Conservation (phyloP, 2,888 invertebrate species). For the Nephrocerus scutellatus region DNA sequence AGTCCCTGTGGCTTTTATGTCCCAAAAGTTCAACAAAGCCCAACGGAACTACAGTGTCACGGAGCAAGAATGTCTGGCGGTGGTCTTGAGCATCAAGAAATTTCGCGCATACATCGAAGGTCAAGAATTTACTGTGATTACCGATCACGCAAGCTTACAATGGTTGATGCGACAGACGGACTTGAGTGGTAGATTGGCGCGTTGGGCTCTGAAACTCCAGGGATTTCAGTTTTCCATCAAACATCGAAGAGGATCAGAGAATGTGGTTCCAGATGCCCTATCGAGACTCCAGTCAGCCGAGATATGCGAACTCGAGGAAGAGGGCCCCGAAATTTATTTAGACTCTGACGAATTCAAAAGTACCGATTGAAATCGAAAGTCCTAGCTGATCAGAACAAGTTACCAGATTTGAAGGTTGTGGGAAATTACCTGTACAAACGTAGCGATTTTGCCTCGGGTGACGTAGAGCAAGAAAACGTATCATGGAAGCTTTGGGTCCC, state of each 20-base stretch:
- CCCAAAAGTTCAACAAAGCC: conserved; percentile 10
- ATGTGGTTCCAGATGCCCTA: conserved; percentile 7
- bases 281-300: neutral
- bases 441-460: conserved; percentile 1
- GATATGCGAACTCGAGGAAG: conserved; percentile 1
- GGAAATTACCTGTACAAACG: conserved; percentile 10
- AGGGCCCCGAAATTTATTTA: too few species aligned
- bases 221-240: conserved; percentile 5
- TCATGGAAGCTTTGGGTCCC: conserved; percentile 11
- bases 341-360: conserved; percentile 1
- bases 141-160: conserved; percentile 17
- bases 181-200: conserved; percentile 8
- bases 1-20: conserved; percentile 16
- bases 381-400: neutral
- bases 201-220: conserved; percentile 10
- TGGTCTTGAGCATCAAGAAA: conserved; percentile 10
- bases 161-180: conserved; percentile 15
- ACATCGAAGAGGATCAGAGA: conserved; percentile 11
- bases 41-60: conserved; percentile 18
- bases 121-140: conserved; percentile 15
- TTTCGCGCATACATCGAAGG: conserved; percentile 19
- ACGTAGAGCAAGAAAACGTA: neutral
- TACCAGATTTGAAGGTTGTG: conserved; percentile 5
- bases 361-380: conserved; percentile 3
- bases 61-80: conserved; percentile 18